These are phyloP conservation scores for Heteromormyrus szaboi DNA, from an alignment of 2,797 vertebrate genomes.

Conservation along the genomic window DNA sequence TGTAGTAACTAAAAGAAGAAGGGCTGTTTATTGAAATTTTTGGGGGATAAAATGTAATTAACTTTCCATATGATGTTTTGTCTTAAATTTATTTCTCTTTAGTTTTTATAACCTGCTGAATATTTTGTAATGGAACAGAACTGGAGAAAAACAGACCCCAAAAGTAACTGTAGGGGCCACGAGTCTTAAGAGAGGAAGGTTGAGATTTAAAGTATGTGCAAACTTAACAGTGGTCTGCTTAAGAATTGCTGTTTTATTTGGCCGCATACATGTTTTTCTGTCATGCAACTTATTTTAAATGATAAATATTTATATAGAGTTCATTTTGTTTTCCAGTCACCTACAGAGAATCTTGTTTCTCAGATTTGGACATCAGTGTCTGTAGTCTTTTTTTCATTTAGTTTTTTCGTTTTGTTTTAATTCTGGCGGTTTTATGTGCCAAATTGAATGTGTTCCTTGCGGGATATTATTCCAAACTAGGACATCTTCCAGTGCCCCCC, in stretches of 20 bases:
- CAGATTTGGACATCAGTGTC: constrained; percentile 19
- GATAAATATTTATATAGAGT: not conserved
- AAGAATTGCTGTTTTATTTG: constrained; percentile 20
- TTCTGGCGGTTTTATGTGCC: not conserved
- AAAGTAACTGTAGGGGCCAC: constrained; percentile 48
- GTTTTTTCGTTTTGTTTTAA: not conserved
- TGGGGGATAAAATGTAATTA: constrained; percentile 65
- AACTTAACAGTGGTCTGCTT: not conserved
- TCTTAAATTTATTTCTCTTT: constrained; percentile 54
- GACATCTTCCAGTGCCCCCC: constrained; percentile 13
- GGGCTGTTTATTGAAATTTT: constrained; percentile 63
- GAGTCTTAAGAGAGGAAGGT: constrained; percentile 48
- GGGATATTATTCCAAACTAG: not conserved
- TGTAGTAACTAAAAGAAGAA: constrained; percentile 53
- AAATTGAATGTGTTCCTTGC: constrained; percentile 23
- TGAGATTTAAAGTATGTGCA: not conserved
- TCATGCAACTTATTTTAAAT: constrained; percentile 8
- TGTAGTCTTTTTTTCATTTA: not conserved
- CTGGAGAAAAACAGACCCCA: constrained; percentile 35
- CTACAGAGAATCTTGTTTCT: constrained; percentile 21
- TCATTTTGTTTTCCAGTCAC: not conserved
- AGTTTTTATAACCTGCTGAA: constrained; percentile 55
- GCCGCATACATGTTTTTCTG: constrained; percentile 20
- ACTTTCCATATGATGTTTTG: constrained; percentile 56
- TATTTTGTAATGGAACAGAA: constrained; percentile 47